Percentiles rank a stretch among this genome's conserved stretches.
Conservation (phyloP, 2,888 invertebrate species). For the Oegoconia quadripuncta region DNA sequence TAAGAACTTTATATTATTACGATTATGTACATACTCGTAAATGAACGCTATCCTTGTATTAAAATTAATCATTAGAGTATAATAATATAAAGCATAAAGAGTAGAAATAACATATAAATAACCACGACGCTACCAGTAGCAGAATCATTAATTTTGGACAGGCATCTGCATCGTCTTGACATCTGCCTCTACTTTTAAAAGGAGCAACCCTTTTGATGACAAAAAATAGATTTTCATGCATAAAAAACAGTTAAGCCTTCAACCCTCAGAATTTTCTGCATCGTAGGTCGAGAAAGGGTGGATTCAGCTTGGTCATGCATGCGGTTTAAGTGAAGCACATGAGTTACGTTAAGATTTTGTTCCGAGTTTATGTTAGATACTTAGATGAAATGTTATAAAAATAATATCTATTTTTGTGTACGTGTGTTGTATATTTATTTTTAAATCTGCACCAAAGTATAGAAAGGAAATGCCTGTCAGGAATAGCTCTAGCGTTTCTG, state of each 20-base stretch:
- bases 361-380: too few species aligned
- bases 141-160: constrained; percentile 52
- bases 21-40: too few species aligned
- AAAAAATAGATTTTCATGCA: constrained; percentile 30
- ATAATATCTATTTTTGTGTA: too few species aligned
- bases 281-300: constrained; percentile 18
- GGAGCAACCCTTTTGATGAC: constrained; percentile 34
- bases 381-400: too few species aligned
- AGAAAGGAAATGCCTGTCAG: not conserved
- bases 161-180: constrained; percentile 52
- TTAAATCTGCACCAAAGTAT: not conserved
- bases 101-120: constrained; percentile 19
- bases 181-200: constrained; percentile 48
- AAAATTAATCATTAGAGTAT: constrained; percentile 23
- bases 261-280: constrained; percentile 32
- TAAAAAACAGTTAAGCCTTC: constrained; percentile 22
- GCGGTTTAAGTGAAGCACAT: too few species aligned
- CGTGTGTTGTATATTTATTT: not conserved
- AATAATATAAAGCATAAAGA: constrained; percentile 11
- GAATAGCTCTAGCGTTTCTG: not conserved
- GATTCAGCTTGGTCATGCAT: constrained; percentile 11
- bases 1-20: too few species aligned
- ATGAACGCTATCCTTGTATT: constrained; percentile 21
- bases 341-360: too few species aligned
- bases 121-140: constrained; percentile 37